Evolutionary conservation across 2,888 invertebrate species (phyloP), one percentile per base, ranked within the genome.

Genomic region (Cotesia congregata): DNA sequence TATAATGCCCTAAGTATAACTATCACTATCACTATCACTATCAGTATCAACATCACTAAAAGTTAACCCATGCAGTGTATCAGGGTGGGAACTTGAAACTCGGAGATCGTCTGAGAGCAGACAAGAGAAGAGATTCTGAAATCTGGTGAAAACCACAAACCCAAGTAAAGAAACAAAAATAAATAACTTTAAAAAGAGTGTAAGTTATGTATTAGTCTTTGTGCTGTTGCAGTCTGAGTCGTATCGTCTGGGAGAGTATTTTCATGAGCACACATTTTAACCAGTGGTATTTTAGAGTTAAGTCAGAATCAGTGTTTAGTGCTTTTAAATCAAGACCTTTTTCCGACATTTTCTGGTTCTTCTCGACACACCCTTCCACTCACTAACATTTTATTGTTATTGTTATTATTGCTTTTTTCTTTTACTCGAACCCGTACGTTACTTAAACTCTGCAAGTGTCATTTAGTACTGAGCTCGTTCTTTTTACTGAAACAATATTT

Each of bases 251-350:
- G 30, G 3, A 30, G 30, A 30, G 78, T 72, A 74, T 76, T 76
- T 76, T 74, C 62, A 65, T 67, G 15, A 50, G 59, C 50, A 50
- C 50, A 73, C 50, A 67, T 67, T 59, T 61, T 68, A 71, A 72
- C 59, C 72, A 79, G 81, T 82, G 80, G 81, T 86, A 86, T 86
- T 83, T 86, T 83, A 85, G 76, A 80, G 85, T 86, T 86, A 86
- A 83, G 85, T 81, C 83, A 80, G 82, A 85, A 86, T 86, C 86
- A 85, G 84, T 86, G 86, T 86, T 86, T 86, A 86, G 85, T 86
- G 84, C 85, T 84, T 86, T 83, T 84, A 85, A 86, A 86, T 86
- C 84, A 85, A 80, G 81, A 77, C 77, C 72, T 76, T 81, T 79
- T 77, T 78, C 74, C 70, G 9, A 72, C 72, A 72, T 76, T 77